Conservation (phyloP, 2,113 vertebrate genomes). For the Plectropomus leopardus region DNA sequence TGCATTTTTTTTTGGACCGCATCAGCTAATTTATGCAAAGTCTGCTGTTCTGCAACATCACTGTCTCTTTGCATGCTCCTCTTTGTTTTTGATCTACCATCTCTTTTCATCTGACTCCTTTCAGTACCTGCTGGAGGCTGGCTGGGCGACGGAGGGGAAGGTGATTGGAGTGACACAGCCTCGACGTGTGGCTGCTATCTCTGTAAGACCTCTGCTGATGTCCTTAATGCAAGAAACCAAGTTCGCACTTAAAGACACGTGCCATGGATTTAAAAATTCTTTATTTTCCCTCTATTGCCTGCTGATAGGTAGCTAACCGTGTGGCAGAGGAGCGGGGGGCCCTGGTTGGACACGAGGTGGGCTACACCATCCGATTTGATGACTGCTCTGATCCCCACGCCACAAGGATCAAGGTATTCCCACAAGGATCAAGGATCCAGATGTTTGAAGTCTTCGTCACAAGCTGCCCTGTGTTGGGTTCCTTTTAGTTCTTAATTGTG, state of each 20-base stretch:
- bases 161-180: constrained; percentile 97
- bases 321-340: constrained; percentile 96
- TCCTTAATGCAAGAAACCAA: neutral
- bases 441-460: neutral
- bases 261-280: too few species aligned
- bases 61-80: constrained; percentile 6
- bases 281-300: neutral
- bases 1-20: constrained; percentile 10
- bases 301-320: constrained; percentile 90
- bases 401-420: constrained; percentile 94
- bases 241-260: constrained; percentile 21
- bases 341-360: constrained; percentile 95
- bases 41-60: constrained; percentile 46
- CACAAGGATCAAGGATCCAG: constrained; percentile 90
- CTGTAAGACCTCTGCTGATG: constrained; percentile 86
- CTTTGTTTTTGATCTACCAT: constrained; percentile 7
- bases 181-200: constrained; percentile 94
- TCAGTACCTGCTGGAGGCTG: constrained; percentile 97
- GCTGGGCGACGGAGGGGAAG: constrained; percentile 96
- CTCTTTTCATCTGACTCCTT: constrained; percentile 22
- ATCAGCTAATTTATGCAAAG: constrained; percentile 65
- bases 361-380: constrained; percentile 97
- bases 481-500: neutral
- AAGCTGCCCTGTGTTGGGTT: neutral
- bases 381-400: constrained; percentile 94